Evolutionary conservation across 2,888 invertebrate species (phyloP).

Genomic region (Homarus gammarus): DNA sequence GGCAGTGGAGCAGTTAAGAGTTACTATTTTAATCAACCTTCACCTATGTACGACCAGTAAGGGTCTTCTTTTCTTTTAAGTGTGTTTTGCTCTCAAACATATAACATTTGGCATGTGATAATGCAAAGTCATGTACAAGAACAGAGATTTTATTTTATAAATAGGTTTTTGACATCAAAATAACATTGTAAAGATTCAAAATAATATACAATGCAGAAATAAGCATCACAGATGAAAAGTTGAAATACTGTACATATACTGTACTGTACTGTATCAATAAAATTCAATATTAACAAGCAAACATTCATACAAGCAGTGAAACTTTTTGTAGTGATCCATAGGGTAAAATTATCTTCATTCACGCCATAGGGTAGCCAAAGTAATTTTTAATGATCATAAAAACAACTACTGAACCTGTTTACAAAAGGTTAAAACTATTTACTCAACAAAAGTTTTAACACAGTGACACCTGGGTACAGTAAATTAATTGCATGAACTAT

Average conservation of each 20-base stretch:
- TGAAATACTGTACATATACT: too few relatives aligned
- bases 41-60: neutral
- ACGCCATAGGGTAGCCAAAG: constrained; percentile 1
- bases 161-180: constrained; percentile 64
- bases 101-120: neutral
- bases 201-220: constrained; percentile 65
- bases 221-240: constrained; percentile 62
- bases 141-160: constrained; percentile 64
- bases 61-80: neutral
- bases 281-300: constrained; percentile 39
- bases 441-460: constrained; percentile 29
- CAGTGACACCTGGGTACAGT: neutral
- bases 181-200: constrained; percentile 55
- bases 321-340: constrained; percentile 14
- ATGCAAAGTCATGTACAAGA: constrained; percentile 41
- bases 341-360: constrained; percentile 25
- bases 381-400: constrained; percentile 3
- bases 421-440: constrained; percentile 33
- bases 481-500: neutral
- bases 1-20: neutral
- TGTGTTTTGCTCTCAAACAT: neutral
- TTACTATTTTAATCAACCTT: neutral
- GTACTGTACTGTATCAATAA: too few relatives aligned
- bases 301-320: constrained; percentile 5
- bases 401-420: constrained; percentile 16